These are phyloP conservation scores for Phengaris arion DNA, from an alignment of 2,888 invertebrate species.

Conservation along the genomic window DNA sequence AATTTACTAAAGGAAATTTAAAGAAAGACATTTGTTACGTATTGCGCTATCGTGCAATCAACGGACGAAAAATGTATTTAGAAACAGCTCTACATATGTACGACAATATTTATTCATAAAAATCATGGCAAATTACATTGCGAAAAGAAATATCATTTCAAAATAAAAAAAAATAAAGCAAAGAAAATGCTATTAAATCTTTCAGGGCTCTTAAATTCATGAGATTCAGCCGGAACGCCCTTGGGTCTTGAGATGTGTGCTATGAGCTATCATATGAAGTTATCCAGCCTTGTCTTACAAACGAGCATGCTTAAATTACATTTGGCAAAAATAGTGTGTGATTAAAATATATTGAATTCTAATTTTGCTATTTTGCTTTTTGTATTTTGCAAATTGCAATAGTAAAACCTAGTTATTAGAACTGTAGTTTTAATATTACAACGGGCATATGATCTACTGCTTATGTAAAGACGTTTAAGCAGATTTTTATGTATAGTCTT, in stretches of 20 bases:
- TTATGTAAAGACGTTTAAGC: too few relatives aligned
- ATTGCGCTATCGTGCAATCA: not conserved
- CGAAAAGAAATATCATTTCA: not conserved
- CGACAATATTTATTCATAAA: not conserved
- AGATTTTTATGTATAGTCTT: too few relatives aligned
- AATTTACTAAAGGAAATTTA: not conserved
- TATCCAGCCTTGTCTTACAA: conserved; percentile 3
- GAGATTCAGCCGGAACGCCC: conserved; percentile 17
- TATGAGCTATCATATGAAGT: conserved; percentile 8
- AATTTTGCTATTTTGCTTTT: not conserved
- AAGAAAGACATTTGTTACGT: not conserved
- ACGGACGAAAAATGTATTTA: not conserved
- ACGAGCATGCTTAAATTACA: not conserved
- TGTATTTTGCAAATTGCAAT: not conserved
- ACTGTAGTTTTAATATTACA: too few relatives aligned
- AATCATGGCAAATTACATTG: not conserved
- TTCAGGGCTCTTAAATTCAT: conserved; percentile 18
- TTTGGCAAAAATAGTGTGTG: conserved; percentile 1
- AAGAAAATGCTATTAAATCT: conserved; percentile 19
- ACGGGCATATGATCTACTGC: too few relatives aligned
- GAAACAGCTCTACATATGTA: too few relatives aligned
- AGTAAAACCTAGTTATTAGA: too few relatives aligned
- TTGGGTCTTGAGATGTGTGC: conserved; percentile 11
- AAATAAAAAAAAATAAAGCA: not conserved
- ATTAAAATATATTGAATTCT: not conserved